Evolutionary conservation across 2,888 invertebrate genomes (phyloP).

Genomic region (Scaptomyza caliginosa): DNA sequence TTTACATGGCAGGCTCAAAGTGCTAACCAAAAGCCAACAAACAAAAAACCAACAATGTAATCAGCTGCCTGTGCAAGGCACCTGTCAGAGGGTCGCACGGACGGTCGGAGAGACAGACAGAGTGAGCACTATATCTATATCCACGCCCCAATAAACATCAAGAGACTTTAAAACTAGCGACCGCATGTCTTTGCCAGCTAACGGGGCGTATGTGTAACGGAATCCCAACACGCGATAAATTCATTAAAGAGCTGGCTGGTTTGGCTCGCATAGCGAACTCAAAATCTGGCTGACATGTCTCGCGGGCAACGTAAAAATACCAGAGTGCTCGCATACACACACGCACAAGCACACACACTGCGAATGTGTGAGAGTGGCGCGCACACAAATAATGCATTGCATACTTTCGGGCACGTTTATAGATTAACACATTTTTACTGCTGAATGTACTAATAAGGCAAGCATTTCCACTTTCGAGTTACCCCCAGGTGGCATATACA

Average conservation of each 20-base stretch:
- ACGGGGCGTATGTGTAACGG: slow-evolving; percentile 74
- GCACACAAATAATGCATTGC: slow-evolving; percentile 41
- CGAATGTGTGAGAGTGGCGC: background rate
- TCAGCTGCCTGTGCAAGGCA: slow-evolving; percentile 57
- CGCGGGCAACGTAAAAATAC: slow-evolving; percentile 71
- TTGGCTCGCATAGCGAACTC: slow-evolving; percentile 46
- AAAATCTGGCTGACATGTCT: slow-evolving; percentile 73
- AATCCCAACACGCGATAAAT: slow-evolving; percentile 77
- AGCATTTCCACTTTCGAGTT: slow-evolving; percentile 75
- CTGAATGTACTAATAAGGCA: slow-evolving; percentile 78
- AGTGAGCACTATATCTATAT: slow-evolving; percentile 49
- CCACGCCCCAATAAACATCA: slow-evolving; percentile 55
- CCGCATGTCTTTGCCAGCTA: slow-evolving; percentile 50
- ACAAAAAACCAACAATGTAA: slow-evolving; percentile 36
- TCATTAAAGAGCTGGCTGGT: slow-evolving; percentile 66
- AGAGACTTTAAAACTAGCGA: slow-evolving; percentile 59
- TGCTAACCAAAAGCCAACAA: slow-evolving; percentile 42
- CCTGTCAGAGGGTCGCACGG: slow-evolving; percentile 48
- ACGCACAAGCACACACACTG: slow-evolving; percentile 8
- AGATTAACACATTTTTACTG: slow-evolving; percentile 79
- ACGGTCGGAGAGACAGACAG: slow-evolving; percentile 5
- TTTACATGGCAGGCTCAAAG: slow-evolving; percentile 73
- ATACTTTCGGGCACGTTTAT: slow-evolving; percentile 73
- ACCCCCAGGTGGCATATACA: slow-evolving; percentile 66
- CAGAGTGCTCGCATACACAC: slow-evolving; percentile 45